A percentile compares a stretch with the other conserved stretches of the same genome.
These are phyloP conservation scores for Choristoneura fumiferana DNA, from an alignment of 1,140 invertebrate species.

Conservation along the genomic window DNA sequence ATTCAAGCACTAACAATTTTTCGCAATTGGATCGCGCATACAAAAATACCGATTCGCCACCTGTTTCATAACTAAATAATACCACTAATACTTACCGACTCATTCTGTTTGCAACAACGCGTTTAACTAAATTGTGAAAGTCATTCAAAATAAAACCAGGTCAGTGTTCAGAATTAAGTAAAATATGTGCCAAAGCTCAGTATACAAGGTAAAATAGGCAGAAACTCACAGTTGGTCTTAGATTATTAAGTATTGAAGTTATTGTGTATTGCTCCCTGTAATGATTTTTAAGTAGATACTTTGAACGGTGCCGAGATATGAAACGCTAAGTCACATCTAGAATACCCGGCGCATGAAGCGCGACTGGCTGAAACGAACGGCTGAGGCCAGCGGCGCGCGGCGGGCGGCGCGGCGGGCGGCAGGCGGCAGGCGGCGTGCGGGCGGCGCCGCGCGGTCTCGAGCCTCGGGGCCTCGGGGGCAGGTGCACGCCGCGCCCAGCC, in stretches of 20 bases:
- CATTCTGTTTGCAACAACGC: no score
- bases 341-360: conserved; percentile 41
- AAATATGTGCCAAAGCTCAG: not conserved
- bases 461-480: no score
- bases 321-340: conserved; percentile 25
- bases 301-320: conserved; percentile 23
- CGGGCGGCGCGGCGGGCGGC: not conserved
- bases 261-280: conserved; percentile 46
- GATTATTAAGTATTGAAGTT: conserved; percentile 31
- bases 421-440: not conserved
- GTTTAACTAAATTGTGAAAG: conserved; percentile 43
- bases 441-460: conserved; percentile 22
- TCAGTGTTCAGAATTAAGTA: conserved; percentile 24
- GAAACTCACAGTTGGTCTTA: not conserved
- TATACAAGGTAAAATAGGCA: not conserved
- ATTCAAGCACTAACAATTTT: no score
- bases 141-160: conserved; percentile 54
- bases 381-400: not conserved
- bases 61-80: no score
- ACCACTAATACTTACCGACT: no score
- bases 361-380: conserved; percentile 39
- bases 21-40: no score
- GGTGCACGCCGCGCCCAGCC: conserved; percentile 15
- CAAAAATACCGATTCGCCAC: no score
- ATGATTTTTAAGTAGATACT: conserved; percentile 42